Evolutionary conservation across 2,888 invertebrate species (phyloP), one percentile per base, ranked within the genome.

Genomic region (Eutolmus rufibarbis): DNA sequence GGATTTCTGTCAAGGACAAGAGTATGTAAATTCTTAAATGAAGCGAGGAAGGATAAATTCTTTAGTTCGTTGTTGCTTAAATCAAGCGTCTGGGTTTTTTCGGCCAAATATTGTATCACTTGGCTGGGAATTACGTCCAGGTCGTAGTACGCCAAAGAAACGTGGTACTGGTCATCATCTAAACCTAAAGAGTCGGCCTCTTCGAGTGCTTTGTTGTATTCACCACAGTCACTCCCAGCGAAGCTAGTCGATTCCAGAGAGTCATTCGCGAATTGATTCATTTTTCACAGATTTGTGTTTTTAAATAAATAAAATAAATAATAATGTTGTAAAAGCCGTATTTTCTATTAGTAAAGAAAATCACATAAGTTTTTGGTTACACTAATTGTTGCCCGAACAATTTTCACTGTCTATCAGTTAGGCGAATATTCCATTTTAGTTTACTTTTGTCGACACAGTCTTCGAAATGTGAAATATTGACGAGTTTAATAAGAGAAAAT

Each of bases 1-100:
- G 94, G 94, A 91, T 97, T 97, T 90, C 95, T 95, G 92, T 97
- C 97, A 89, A 96, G 94, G 90, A 97, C 96, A 16, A 97, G 92
- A 0, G 96, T 96, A 7, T 95, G 95, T 86, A 97, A 91, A 88
- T 94, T 94, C 82, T 94, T 94, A 92, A 97, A 96, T 90, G 95
- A 94, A 1, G 94, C 93, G 57, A 97, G 91, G 89, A 95, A 96
- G 89, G 95, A 94, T 88, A 97, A 93, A 91, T 96, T 95, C 87
- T 96, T 97, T 88, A 96, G 94, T 91, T 94, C 94, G 90, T 96
- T 96, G 90, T 95, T 93, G 90, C 95, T 95, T 85, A 96, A 93
- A 91, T 96, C 96, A 89, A 96, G 91, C 89, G 95, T 95, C 90
- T 93, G 93, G 56, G 95, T 93, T 88, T 93, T 92, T 31, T 93